Base-by-base conservation (phyloP, 1,140 invertebrate genomes). In the Calosoma granatense region DNA sequence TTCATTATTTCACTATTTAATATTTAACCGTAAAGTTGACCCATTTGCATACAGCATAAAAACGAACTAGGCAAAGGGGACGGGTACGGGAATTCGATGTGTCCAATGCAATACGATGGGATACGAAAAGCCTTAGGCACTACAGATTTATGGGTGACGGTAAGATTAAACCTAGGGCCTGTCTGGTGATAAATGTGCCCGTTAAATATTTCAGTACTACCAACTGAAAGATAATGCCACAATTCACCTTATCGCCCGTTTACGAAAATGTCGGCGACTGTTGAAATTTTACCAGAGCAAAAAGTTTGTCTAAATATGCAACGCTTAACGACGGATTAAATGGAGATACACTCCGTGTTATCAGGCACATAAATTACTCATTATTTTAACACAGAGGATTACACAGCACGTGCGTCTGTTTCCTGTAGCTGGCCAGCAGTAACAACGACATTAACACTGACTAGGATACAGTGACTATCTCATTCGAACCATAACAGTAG, bases 131-230 rank as follows among this genome's bases (percentile, higher is more conserved):
- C 41, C 41, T 47, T 47, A 47, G 17, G 41, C 17, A 4, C 41
- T 47, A 11, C 4, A 47, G 15, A 47, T 47, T 47, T 47, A 47
- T 47, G 15, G 41, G 41, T 17, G 41, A 6, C 41, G 41, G 6
- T 47, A 47, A 47, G 41, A 47, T 47, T 47, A 47, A 47, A 47
- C 15, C 41, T 17, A 12, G 26, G 26, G 26, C 41, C 3, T n/a
- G n/a, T n/a, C 17, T 6, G 3, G 41, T 47, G 41, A 47, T 47
- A 47, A 47, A 47, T 47, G 41, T 47, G 6, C 9, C 41, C 17
- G 41, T 47, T 47, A 47, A 47, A 47, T 47, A 47, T 47, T 47
- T 47, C 41, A 47, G 41, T 47, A 47, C 41, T 47, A 17, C 17
- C 41, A 17, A 47, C 41, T 47, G 41, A 11, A 47, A 47, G 41